These are phyloP conservation scores for Lepus europaeus DNA, from an alignment of 2,113 vertebrate species.

Conservation along the genomic window DNA sequence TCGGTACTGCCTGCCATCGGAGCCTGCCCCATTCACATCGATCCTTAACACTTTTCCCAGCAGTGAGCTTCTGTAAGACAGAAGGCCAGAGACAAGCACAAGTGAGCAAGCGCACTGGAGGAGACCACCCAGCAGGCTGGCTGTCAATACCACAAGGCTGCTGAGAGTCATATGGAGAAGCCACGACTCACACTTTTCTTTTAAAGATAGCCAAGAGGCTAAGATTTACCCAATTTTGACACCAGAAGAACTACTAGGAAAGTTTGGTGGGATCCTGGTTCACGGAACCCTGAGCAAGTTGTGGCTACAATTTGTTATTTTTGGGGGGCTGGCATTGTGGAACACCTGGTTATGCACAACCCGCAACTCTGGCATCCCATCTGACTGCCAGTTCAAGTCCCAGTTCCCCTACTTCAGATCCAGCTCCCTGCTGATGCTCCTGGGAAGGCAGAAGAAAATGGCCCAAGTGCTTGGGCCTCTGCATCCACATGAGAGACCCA, in stretches of 20 bases:
- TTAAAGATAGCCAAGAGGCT: neutral
- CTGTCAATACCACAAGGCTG: neutral
- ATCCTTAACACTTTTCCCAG: conserved; percentile 93
- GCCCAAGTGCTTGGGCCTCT: no score
- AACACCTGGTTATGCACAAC: no score
- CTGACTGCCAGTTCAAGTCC: no score
- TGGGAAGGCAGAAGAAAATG: no score
- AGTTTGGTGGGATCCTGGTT: neutral
- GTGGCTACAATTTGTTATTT: neutral
- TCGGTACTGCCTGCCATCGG: conserved; percentile 83
- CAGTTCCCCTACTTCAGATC: no score
- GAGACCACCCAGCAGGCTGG: neutral
- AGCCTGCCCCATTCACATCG: conserved; percentile 86
- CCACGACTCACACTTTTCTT: neutral
- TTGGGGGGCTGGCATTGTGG: neutral
- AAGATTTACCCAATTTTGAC: neutral
- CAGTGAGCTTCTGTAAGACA: conserved; percentile 88
- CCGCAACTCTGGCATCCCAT: no score
- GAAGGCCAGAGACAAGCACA: neutral
- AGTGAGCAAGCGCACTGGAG: neutral
- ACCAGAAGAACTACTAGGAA: neutral
- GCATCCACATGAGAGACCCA: no score
- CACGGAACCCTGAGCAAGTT: neutral
- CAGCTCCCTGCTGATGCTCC: no score
- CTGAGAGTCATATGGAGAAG: neutral